Evolutionary conservation across 2,888 invertebrate species (phyloP), one percentile per base, ranked within the genome.

Genomic region (Prenolepis imparis): DNA sequence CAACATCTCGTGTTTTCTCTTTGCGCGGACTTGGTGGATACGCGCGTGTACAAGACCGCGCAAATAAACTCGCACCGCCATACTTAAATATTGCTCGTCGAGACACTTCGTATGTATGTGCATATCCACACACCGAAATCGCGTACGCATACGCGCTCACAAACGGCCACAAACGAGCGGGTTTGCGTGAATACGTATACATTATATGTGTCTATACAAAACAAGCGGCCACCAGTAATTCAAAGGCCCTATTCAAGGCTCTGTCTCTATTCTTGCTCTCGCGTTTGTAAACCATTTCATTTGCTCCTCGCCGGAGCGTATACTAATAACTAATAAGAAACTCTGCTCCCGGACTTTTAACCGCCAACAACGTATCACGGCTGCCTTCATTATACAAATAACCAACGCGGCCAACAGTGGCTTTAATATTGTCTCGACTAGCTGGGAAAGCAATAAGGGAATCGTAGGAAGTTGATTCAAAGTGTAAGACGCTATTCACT

Each of bases 161-260:
- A 72, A 32, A 21, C 44, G 15, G 59, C 64, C 78, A 80, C 63
- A 84, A 66, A 68, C 68, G 72, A 63, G 72, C 86, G 82, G 59
- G 84, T 86, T 72, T 89, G 82, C 82, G 86, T 86, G 86, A 85
- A 87, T 85, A 87, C 84, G 86, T 88, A 86, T 87, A 90, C 91
- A 91, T 91, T 91, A 92, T 52, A 52, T 89, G 89, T 87, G 87
- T 88, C 90, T 89, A 91, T 91, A 91, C 91, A 90, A 92, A 93
- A 92, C 91, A 92, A 92, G 91, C 92, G 91, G 90, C 90, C 91
- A 92, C 87, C 91, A 88, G 90, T 91, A 91, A 93, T 93, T 93
- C 93, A 93, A 93, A 93, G 92, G 91, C 89, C 87, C 92, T 92
- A 93, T 93, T 93, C 91, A 93, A 92, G 88, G 83, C 90, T 87